phyloP scores from a whole-genome alignment of 1,140 invertebrate species.

The Bombyx mandarina region DNA sequence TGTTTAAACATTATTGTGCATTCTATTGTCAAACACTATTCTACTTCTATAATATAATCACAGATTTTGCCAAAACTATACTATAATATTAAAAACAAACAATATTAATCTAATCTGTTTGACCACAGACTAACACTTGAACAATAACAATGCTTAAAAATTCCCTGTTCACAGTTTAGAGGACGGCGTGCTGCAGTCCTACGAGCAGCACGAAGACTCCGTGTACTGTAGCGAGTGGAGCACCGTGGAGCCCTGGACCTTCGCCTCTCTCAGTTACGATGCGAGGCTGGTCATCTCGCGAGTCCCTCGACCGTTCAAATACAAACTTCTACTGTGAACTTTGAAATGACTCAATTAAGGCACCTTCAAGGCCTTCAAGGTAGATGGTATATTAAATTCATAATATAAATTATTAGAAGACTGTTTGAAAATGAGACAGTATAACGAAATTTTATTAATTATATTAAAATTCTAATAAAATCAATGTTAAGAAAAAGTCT shows the following conservation, averaged over 20 bases:
- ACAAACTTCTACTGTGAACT: conserved; percentile 82
- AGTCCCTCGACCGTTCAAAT: conserved; percentile 94
- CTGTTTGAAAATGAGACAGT: not conserved
- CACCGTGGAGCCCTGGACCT: conserved; percentile 96
- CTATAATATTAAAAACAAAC: too few relatives aligned
- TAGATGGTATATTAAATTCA: not conserved
- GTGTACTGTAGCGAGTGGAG: conserved; percentile 99
- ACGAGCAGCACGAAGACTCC: conserved; percentile 98
- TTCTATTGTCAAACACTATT: too few relatives aligned
- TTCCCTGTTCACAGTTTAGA: conserved; percentile 62
- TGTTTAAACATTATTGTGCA: too few relatives aligned
- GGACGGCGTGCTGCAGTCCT: conserved; percentile 89
- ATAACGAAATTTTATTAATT: not conserved
- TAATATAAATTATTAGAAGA: too few relatives aligned
- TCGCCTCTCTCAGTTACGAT: conserved; percentile 97
- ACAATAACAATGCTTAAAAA: not conserved
- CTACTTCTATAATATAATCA: too few relatives aligned
- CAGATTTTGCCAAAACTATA: too few relatives aligned
- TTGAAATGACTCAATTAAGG: too few relatives aligned
- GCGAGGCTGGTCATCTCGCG: conserved; percentile 92
- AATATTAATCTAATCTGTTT: too few relatives aligned
- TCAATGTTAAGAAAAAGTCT: too few relatives aligned
- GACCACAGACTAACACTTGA: not conserved
- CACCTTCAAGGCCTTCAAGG: not conserved
- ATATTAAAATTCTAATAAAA: not conserved